Base-by-base conservation (phyloP, 1,140 invertebrate genomes). In the Habropoda laboriosa region DNA sequence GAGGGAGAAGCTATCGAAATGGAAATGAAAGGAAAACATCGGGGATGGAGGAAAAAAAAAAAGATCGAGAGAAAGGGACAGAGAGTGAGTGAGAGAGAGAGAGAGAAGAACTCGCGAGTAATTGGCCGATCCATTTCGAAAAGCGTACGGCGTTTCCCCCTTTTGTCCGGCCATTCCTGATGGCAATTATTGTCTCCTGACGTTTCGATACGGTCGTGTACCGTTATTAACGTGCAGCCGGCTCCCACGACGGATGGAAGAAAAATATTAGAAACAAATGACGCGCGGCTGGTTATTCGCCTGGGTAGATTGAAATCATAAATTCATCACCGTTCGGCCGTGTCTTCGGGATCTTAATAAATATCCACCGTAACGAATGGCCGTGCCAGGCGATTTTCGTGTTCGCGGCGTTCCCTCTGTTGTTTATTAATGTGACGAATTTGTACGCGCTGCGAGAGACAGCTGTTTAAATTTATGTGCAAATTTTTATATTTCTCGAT, bases 21-120 rank as follows among this genome's bases (percentile, higher is more conserved):
- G 79, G 73, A 80, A 80, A 80, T 80, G 79, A 76, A 79, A 81
- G 66, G 75, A 81, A 81, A 81, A 81, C 79, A 71, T 53, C 18
- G 49, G 18, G 16, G 21, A 16, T n/a, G 3, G 38, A 64, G 42
- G 30, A 51, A 30, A 45, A 42, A n/a, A n/a, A n/a, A n/a, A n/a
- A n/a, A n/a, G n/a, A n/a, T n/a, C n/a, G n/a, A n/a, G 8, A 51
- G 13, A 64, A 32, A 60, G 40, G 67, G 32, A 51, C 30, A 60
- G 38, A 49, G 58, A n/a, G 45, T 45, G 40, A 49, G 24, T 32
- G 24, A 30, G 21, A 38, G 35, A 38, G 58, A 38, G 58, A 24
- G 35, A 24, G 21, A 53, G 45, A 78, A 71, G 66, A 49, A 35
- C 66, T 16, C 6, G 30, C 47, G 71, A 68, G 77, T 82, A 82